Base-by-base conservation (phyloP, 1,140 invertebrate species). In the Globodera rostochiensis region DNA sequence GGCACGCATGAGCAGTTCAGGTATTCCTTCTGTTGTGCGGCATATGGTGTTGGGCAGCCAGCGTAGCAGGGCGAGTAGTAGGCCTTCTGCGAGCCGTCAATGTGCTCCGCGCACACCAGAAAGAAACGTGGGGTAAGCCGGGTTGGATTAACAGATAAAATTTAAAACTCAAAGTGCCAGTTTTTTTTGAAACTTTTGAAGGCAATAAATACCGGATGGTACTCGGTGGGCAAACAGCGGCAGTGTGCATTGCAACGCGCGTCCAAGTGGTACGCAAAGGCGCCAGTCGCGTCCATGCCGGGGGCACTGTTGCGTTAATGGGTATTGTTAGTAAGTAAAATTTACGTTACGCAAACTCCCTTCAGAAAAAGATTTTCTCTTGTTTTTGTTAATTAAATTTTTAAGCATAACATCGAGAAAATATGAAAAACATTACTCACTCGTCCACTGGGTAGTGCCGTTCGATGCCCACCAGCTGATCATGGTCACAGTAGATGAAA, bases 31-130 rank as follows among this genome's bases (percentile, higher is more conserved):
- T 21, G 53, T 9, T 80, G 73, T 8, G 88, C 85, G 11, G 57
- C 36, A 79, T 89, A 89, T 7, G 76, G 21, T 19, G 83, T 76
- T 13, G 82, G 66, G 79, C 88, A 89, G 36, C 88, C 88, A 21
- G 88, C 88, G 80, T 85, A 90, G 80, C 88, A 89, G 9, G 88
- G 88, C 50, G 88, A 89, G 71, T 90, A 89, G 81, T 85, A 89
- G 47, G 86, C 84, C n/a, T 89, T 74, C 71, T 89, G 88, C 8
- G 76, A 74, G 19, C 87, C 88, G 74, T 88, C 87, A 47, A 69
- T 47, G 47, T 88, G 76, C 76, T 89, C 88, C 0, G 88, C 88
- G 82, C 88, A 89, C 11, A 89, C 88, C 36, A 36, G 36, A 36
- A 36, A 36, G 36, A 36, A 36, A 36, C 36, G 36, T 36, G 36